These are phyloP conservation scores for Tricholaema leucomelas DNA, from an alignment of 2,113 vertebrate genomes.

Conservation along the genomic window DNA sequence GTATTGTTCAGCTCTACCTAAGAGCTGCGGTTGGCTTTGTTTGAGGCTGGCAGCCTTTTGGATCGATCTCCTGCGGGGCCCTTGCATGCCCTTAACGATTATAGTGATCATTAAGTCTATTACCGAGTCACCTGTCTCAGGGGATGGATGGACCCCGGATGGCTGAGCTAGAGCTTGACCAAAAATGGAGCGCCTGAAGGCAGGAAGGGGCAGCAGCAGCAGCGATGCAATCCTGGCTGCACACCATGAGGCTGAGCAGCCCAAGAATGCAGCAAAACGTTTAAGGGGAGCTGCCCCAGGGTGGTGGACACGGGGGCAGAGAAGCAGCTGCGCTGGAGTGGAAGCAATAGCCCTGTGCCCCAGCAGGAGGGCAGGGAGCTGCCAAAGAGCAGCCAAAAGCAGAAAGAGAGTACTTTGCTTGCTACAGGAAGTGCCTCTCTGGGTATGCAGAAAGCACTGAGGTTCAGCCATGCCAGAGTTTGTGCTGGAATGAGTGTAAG, in stretches of 20 bases:
- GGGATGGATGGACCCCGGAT: too few relatives aligned
- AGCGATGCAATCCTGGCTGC: neutral
- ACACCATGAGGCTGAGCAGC: fast-evolving
- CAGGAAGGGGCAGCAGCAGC: neutral
- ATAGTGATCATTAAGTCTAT: too few relatives aligned
- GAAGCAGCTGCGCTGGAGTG: neutral
- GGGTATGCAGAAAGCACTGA: fast-evolving
- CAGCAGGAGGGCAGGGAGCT: fast-evolving
- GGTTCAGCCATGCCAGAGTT: neutral
- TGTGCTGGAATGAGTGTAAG: neutral
- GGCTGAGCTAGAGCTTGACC: fast-evolving
- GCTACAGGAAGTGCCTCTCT: neutral
- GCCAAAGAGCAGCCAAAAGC: neutral
- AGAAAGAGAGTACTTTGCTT: fast-evolving
- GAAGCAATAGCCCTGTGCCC: fast-evolving
- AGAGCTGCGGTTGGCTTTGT: too few relatives aligned
- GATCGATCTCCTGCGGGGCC: too few relatives aligned
- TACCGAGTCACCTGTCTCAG: too few relatives aligned
- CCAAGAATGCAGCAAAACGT: fast-evolving
- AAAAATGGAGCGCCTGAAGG: neutral
- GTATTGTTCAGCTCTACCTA: too few relatives aligned
- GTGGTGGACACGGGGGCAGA: fast-evolving
- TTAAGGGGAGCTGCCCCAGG: neutral
- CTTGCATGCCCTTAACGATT: too few relatives aligned
- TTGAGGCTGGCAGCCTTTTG: too few relatives aligned